Evolutionary conservation across 2,888 invertebrate species (phyloP), one percentile per base, ranked within the genome.

Genomic region (Andrena haemorrhoa): DNA sequence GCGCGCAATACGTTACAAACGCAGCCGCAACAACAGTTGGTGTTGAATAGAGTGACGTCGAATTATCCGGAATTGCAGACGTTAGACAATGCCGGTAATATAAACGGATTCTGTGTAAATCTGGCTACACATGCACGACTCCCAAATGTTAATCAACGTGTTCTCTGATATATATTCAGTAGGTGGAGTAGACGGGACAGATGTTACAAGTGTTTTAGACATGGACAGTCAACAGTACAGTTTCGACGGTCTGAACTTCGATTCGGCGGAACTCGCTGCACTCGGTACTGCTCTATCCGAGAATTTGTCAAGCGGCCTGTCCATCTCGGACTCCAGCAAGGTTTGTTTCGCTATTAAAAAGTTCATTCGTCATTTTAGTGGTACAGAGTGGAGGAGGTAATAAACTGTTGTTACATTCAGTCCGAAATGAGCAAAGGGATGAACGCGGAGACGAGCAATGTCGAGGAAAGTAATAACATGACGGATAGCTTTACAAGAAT

Each of bases 401-500:
- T 70, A 26, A 68, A 51, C 41, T 64, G 8, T 69, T 71, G 20
- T 63, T 31, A 20, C 53, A 26, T 81, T 58, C 80, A 90, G 88
- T 65, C 80, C 2, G 87, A 88, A 35, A 64, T 79, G 29, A 79
- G 49, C 20, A 87, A 82, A 70, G 85, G 69, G 51, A 53, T 35
- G n/a, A 85, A 84, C 31, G 72, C 72, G 10, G 88, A 81, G 41
- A 56, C 70, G 16, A 75, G 35, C 58, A 84, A 83, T 58, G 68
- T 58, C 20, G 86, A 73, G 10, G 91, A 90, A 70, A 86, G 73
- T 23, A 82, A 92, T 70, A 95, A 94, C 88, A 95, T 95, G 95
- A 94, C 95, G 2, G 95, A 95, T 83, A 95, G 95, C 90, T 94
- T 95, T 81, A 95, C 95, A n/a, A 94, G 94, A 85, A 89, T 95